These are phyloP conservation scores for Camponotus floridanus DNA, from an alignment of 1,140 invertebrate genomes.

Conservation along the genomic window DNA sequence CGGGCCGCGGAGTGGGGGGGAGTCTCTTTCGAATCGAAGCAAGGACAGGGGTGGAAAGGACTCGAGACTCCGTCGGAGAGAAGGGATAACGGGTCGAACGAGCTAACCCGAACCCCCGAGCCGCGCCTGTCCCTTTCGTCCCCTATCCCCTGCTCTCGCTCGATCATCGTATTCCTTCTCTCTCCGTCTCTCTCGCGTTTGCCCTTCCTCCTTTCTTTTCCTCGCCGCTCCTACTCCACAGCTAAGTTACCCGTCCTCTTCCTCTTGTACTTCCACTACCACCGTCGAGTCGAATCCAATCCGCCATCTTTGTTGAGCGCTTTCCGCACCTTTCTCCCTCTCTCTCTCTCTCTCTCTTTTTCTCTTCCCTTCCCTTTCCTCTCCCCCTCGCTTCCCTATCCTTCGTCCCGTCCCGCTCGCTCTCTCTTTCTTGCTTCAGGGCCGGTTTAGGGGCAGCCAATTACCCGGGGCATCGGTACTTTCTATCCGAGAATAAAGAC, in stretches of 20 bases:
- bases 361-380: background rate
- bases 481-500: conserved; percentile 75
- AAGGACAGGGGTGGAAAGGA: conserved; percentile 77
- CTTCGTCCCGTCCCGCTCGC: conserved; percentile 12
- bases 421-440: conserved; percentile 67
- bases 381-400: background rate
- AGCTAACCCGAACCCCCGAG: conserved; percentile 84
- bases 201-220: conserved; percentile 20
- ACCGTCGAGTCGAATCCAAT: conserved; percentile 60
- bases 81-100: conserved; percentile 86
- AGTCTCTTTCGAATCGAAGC: conserved; percentile 77
- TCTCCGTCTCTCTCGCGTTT: conserved; percentile 62
- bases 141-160: background rate
- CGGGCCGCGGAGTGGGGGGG: conserved; percentile 16
- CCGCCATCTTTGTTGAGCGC: conserved; percentile 70
- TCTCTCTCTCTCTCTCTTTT: conserved; percentile 61
- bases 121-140: conserved; percentile 65
- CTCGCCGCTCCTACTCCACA: conserved; percentile 41
- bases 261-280: conserved; percentile 48
- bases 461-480: conserved; percentile 75
- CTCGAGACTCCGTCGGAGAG: conserved; percentile 69
- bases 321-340: conserved; percentile 56
- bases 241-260: conserved; percentile 56
- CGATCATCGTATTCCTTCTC: conserved; percentile 46
- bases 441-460: conserved; percentile 71